phyloP scores from a whole-genome alignment of 2,113 vertebrate species.

The Larimichthys polyactis region DNA sequence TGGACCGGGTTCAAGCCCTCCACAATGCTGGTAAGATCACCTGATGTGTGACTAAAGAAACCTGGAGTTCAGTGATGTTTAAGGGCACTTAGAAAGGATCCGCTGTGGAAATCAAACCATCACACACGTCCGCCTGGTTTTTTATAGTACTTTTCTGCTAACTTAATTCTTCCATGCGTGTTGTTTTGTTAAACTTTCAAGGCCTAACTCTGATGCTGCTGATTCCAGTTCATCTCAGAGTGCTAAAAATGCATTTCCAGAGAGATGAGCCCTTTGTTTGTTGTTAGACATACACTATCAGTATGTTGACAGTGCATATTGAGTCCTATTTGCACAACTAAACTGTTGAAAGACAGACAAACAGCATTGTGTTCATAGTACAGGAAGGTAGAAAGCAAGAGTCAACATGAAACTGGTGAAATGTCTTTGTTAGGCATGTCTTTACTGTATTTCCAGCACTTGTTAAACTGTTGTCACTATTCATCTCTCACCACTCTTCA shows the following conservation, averaged over 20 bases:
- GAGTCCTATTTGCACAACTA: not conserved
- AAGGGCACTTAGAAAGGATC: not conserved
- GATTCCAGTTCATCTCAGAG: no score
- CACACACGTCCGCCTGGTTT: no score
- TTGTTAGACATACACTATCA: not conserved
- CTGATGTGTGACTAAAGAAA: not conserved
- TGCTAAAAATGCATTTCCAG: not conserved
- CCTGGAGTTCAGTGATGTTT: not conserved
- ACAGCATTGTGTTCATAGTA: not conserved
- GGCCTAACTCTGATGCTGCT: no score
- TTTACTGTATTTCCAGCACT: no score
- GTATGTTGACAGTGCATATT: not conserved
- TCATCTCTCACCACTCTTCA: not conserved
- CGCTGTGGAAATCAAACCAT: not conserved
- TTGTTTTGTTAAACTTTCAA: no score
- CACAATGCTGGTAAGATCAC: constrained; percentile 88
- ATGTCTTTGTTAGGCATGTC: not conserved
- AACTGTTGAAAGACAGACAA: not conserved
- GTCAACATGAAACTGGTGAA: not conserved
- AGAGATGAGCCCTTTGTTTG: not conserved
- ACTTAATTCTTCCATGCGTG: no score
- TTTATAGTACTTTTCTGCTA: no score
- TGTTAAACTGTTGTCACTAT: not conserved
- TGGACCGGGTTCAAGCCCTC: constrained; percentile 95
- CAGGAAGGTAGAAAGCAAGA: not conserved